These are phyloP conservation scores for Cheiracanthium punctorium DNA, from an alignment of 2,888 invertebrate genomes.

Conservation along the genomic window DNA sequence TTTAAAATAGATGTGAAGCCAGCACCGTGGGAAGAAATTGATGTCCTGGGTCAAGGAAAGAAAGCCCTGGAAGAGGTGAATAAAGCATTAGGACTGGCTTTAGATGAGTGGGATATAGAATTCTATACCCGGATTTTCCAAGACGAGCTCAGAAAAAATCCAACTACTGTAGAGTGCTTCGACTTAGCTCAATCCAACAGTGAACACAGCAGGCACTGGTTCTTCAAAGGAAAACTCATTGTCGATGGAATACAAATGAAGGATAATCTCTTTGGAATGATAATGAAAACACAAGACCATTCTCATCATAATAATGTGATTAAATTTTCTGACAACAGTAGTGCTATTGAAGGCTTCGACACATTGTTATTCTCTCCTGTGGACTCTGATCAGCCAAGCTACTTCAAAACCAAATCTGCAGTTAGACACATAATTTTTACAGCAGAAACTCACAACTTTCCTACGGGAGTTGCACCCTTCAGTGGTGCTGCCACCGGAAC, in stretches of 20 bases:
- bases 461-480: conserved; percentile 96
- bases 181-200: conserved; percentile 98
- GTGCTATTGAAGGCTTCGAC: conserved; percentile 90
- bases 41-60: conserved; percentile 81
- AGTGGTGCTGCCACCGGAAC: conserved; percentile 98
- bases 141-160: conserved; percentile 89
- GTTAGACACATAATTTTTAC: conserved; percentile 96
- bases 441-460: conserved; percentile 99
- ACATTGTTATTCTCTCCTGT: conserved; percentile 83
- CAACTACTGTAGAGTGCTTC: conserved; percentile 97
- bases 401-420: conserved; percentile 79
- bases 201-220: conserved; percentile 99
- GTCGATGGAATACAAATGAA: conserved; percentile 86
- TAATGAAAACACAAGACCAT: conserved; percentile 89
- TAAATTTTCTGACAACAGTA: conserved; percentile 97
- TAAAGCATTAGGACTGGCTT: conserved; percentile 87
- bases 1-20: conserved; percentile 79
- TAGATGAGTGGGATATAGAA: conserved; percentile 93
- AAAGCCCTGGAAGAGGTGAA: conserved; percentile 88
- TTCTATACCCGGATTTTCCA: conserved; percentile 92
- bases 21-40: conserved; percentile 88
- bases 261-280: conserved; percentile 93
- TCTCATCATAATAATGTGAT: conserved; percentile 96
- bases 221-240: conserved; percentile 91
- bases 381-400: conserved; percentile 82